Conservation (phyloP, 2,888 invertebrate genomes). For the Enoplolaimus lenunculus region DNA sequence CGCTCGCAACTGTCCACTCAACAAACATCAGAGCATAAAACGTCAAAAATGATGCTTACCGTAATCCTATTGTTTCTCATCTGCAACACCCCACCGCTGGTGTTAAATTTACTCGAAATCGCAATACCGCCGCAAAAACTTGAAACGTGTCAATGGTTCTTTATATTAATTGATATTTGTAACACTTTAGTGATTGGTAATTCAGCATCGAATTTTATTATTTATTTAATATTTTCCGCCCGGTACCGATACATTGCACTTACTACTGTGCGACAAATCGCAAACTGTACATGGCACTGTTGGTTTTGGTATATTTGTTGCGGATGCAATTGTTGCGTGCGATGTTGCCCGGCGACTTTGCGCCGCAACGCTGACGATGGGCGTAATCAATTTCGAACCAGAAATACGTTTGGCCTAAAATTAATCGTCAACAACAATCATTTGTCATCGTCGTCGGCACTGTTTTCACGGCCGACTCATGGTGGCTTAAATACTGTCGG, state of each 20-base stretch:
- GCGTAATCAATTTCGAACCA: too few species aligned
- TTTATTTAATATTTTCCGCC: conserved; percentile 9
- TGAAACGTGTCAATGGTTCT: conserved; percentile 2
- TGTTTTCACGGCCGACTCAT: too few species aligned
- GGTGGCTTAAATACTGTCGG: too few species aligned
- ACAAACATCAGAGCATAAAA: conserved; percentile 9
- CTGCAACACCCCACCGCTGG: conserved; percentile 14
- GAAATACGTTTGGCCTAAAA: too few species aligned
- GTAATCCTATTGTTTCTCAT: conserved; percentile 13
- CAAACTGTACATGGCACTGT: too few species aligned
- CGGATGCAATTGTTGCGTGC: too few species aligned
- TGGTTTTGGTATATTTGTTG: too few species aligned
- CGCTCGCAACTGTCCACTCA: not conserved
- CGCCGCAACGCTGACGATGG: too few species aligned
- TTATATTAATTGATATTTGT: conserved; percentile 15
- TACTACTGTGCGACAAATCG: too few species aligned
- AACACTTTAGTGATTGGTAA: conserved; percentile 13
- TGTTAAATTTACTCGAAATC: conserved; percentile 5
- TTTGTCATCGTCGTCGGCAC: too few species aligned
- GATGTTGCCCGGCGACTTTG: too few species aligned
- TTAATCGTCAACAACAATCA: too few species aligned
- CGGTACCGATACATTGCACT: conserved; percentile 4
- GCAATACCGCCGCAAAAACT: not conserved
- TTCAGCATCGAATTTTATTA: conserved; percentile 5
- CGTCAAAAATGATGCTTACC: conserved; percentile 10